Conservation (phyloP, 2,888 invertebrate genomes). For the Leptogaster cylindrica region DNA sequence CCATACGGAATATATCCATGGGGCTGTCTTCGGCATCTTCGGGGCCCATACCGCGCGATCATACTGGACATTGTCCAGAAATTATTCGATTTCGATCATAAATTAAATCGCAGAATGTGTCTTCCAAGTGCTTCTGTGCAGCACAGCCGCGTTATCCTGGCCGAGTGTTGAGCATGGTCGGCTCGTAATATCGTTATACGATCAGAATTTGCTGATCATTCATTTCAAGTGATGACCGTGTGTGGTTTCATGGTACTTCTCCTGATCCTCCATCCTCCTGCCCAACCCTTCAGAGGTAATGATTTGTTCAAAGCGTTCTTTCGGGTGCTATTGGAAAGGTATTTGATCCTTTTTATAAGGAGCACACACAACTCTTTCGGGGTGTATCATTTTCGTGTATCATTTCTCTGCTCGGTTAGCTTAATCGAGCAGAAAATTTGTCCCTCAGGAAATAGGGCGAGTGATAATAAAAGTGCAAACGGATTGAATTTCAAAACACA, state of each 20-base stretch:
- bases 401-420: not conserved
- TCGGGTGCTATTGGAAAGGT: not conserved
- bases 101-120: constrained; percentile 42
- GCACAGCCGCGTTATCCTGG: not conserved
- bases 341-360: not conserved
- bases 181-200: constrained; percentile 13
- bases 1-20: too few species aligned
- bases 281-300: not conserved
- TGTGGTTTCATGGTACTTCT: constrained; percentile 7
- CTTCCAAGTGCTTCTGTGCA: constrained; percentile 40
- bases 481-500: too few species aligned
- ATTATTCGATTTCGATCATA: constrained; percentile 21
- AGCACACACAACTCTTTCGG: not conserved
- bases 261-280: not conserved
- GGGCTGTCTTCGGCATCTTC: not conserved
- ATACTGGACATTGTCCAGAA: constrained; percentile 24
- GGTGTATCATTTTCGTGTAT: not conserved
- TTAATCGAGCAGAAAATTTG: constrained; percentile 1
- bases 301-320: not conserved
- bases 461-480: too few species aligned
- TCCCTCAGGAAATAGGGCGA: not conserved
- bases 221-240: constrained; percentile 6
- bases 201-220: not conserved
- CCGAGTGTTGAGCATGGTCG: constrained; percentile 17
- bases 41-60: not conserved